Evolutionary conservation across 2,797 vertebrate species (phyloP), one percentile per base, ranked within the genome.

Genomic region (Anguilla pacifica): DNA sequence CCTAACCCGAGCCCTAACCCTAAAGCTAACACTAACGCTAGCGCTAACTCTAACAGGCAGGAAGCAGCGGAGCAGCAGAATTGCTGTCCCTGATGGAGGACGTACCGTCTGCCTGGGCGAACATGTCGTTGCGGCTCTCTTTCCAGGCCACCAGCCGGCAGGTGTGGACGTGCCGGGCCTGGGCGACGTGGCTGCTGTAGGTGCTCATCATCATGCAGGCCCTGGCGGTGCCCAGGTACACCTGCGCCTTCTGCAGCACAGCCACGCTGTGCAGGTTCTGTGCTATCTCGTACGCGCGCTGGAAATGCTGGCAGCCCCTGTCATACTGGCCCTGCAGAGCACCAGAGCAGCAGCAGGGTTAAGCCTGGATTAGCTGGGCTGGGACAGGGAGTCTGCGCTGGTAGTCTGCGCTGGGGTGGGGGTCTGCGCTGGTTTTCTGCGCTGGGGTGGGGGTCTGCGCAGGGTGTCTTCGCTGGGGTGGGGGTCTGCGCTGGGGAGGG

Each of bases 71-170:
- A 88, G 91, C 90, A 92, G 88, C 91, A 89, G 89, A 93, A 92
- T 94, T 90, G 90, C 72, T 89, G 93, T 95, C 87, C 92, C 89
- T 93, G 93, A 93, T 93, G 87, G 74, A 85, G 89, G 93, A 88
- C 96, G 97, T 96, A 96, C 96, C 94, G 6, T 43, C 92, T 88
- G 89, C 57, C 46, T n/a, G 85, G 89, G 57, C 0, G 87, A 90
- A 91, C 88, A 91, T 87, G 91, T 92, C 92, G 64, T 91, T 92
- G 90, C 93, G 92, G 6, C 17, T 93, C 67, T 96, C 93, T 87
- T 97, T 97, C 97, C 97, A 97, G 3, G 84, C 86, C 86, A 97
- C 90, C 90, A 97, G 93, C 39, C 61, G 57, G 9, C 70, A 51
- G 53, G 97, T 90, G 87, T 94, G 93, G 83, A 85, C 0, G 1